Base-by-base conservation (phyloP, 2,888 invertebrate species). In the Hirtodrosophila cameraria region DNA sequence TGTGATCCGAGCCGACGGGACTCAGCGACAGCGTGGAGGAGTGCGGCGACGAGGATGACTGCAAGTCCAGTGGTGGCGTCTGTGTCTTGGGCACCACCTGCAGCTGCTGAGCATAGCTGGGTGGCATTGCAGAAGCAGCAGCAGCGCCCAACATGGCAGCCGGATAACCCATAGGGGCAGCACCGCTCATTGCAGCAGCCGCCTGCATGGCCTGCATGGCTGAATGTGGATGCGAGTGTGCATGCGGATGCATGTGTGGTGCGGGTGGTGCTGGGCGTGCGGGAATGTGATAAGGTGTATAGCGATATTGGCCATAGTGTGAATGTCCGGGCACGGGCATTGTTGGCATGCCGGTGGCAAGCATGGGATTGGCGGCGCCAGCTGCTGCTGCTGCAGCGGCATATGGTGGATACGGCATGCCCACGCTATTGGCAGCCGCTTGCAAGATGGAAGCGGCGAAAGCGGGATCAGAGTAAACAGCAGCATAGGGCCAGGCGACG, bases 401-500 rank as follows among this genome's bases (percentile, higher is more conserved):
- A 88, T 93, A 93, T 66, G 93, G 93, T 0, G 92, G 93, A 88
- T 93, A 94, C 2, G 94, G 93, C 53, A 94, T 91, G 42, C 94
- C 93, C 7, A 94, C 94, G 7, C 94, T 93, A 2, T 94, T 95
- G 5, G 96, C 96, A 0, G 97, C 96, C 0, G 98, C 97, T 88
- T 98, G 97, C 1, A 97, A 93, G 6, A 98, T 93, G 27, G 97
- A 96, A 1, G 98, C 98, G 3, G 98, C 97, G 83, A 99, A 94
- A 0, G 97, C 95, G 0, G 98, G 98, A 87, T 99, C 98, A 20
- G 97, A 95, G 91, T 97, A 97, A 54, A 98, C 97, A 0, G 97
- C 96, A 0, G 96, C 95, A 91, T 97, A 97, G 0, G 98, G 98
- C 98, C 99, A 99, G 0, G 97, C 95, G 76, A 98, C 94, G 0